Evolutionary conservation across 2,113 vertebrate genomes (phyloP).

Genomic region (Carassius auratus): DNA sequence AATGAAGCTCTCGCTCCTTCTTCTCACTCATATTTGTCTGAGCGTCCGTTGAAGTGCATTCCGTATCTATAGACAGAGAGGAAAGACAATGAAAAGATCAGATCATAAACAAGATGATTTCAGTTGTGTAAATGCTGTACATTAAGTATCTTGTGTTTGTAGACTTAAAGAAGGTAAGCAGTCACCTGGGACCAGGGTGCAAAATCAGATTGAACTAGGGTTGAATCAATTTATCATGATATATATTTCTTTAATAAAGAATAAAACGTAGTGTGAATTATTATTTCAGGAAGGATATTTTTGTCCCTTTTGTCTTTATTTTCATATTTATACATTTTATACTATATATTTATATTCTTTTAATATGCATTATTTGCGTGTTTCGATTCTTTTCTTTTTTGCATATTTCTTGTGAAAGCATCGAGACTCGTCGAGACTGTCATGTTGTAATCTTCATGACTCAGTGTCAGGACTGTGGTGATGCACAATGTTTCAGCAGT

Average conservation of each 20-base stretch:
- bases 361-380: not conserved
- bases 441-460: not conserved
- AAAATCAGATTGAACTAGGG: no score
- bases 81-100: not conserved
- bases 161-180: not conserved
- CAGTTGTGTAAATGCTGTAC: not conserved
- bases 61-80: not conserved
- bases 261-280: not conserved
- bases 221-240: no score
- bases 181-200: no score
- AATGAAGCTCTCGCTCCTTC: not conserved
- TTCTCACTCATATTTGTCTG: not conserved
- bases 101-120: not conserved
- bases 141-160: not conserved
- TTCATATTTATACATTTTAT: no score
- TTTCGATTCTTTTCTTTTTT: not conserved
- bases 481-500: not conserved
- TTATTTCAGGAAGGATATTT: not conserved
- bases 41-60: not conserved
- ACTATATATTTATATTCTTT: no score
- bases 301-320: not conserved
- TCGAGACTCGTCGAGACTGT: not conserved
- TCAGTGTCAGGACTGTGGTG: not conserved
- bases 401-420: not conserved
- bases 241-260: no score